These are phyloP conservation scores for Eupithecia centaureata DNA, from an alignment of 2,888 invertebrate species.

Conservation along the genomic window DNA sequence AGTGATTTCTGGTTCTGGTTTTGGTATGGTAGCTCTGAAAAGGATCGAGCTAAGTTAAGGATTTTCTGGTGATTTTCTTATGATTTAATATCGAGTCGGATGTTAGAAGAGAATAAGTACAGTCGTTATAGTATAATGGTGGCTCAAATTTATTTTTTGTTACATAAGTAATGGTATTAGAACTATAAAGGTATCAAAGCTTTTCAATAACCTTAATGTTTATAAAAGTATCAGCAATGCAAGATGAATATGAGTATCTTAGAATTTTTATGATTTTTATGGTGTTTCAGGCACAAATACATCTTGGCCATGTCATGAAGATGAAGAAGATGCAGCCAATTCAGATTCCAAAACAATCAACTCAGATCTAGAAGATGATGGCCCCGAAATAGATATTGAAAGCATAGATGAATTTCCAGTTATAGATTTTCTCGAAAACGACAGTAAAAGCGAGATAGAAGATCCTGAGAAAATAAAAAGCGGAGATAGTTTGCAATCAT, in stretches of 20 bases:
- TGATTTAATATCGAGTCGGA: no score
- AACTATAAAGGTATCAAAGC: no score
- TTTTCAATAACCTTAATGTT: no score
- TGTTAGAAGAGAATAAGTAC: not conserved
- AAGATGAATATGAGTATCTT: no score
- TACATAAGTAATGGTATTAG: no score
- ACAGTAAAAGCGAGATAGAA: constrained; percentile 61
- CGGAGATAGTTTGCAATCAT: constrained; percentile 70
- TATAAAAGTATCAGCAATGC: no score
- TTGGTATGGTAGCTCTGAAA: not conserved
- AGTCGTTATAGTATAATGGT: no score
- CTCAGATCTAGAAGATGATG: constrained; percentile 73
- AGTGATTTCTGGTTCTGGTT: not conserved
- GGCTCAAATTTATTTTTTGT: no score
- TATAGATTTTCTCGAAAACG: constrained; percentile 68
- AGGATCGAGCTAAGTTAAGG: no score
- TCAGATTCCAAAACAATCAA: constrained; percentile 75
- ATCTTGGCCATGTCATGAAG: constrained; percentile 77
- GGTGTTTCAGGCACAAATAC: constrained; percentile 68
- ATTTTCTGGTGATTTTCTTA: no score
- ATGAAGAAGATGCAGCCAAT: constrained; percentile 75
- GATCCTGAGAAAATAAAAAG: constrained; percentile 55
- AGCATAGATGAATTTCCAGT: constrained; percentile 71
- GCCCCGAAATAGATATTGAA: constrained; percentile 66
- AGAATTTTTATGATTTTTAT: not conserved